These are phyloP conservation scores for Percopsis omiscomaycus DNA, from an alignment of 2,797 vertebrate species.

Conservation along the genomic window DNA sequence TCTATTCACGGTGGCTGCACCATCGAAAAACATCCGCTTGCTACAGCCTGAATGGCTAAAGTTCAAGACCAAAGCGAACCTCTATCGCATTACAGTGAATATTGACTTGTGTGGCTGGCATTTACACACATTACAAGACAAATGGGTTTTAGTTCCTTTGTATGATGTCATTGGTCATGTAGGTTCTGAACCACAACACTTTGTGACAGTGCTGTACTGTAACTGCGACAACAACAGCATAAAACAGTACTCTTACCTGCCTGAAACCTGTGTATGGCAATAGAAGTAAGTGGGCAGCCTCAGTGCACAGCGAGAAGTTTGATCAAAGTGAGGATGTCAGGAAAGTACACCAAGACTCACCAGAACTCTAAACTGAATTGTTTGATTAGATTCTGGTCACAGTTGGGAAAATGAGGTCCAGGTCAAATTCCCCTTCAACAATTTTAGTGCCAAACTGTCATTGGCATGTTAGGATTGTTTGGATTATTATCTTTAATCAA, in stretches of 20 bases:
- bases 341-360: no score
- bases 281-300: no score
- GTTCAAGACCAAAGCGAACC: constrained; percentile 10
- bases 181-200: constrained; percentile 14
- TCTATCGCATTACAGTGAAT: constrained; percentile 30
- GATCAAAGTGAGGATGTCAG: no score
- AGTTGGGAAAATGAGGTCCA: no score
- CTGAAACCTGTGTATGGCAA: constrained; percentile 10
- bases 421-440: no score
- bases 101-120: constrained; percentile 18
- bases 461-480: no score
- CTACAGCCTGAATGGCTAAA: constrained; percentile 21
- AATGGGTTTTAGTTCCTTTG: constrained; percentile 17
- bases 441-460: no score
- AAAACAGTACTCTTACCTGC: neutral
- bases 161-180: constrained; percentile 4
- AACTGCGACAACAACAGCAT: neutral
- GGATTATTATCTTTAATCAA: neutral
- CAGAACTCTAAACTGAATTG: no score
- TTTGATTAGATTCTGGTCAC: no score
- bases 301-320: no score
- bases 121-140: constrained; percentile 35
- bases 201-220: constrained; percentile 18
- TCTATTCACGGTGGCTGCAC: constrained; percentile 33
- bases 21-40: constrained; percentile 42